Percentiles rank a stretch among this genome's conserved stretches.
phyloP scores from a whole-genome alignment of 2,113 vertebrate genomes.

The Rhinoderma darwinii region DNA sequence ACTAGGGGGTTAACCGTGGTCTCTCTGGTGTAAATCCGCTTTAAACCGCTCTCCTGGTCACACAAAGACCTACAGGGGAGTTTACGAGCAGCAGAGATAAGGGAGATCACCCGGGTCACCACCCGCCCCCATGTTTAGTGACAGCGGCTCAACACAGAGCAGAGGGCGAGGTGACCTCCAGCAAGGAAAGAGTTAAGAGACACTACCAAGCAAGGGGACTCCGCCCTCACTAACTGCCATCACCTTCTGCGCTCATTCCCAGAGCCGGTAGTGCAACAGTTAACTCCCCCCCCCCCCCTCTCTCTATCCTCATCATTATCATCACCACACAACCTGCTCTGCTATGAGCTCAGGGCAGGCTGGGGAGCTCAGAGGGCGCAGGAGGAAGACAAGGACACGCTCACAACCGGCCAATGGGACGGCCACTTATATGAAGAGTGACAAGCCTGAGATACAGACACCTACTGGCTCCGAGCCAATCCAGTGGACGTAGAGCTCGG shows the following conservation, averaged over 20 bases:
- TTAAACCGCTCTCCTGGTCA: neutral
- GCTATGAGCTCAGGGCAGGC: constrained; percentile 27
- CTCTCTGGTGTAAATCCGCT: neutral
- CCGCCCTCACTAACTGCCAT: neutral
- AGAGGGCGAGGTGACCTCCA: too few relatives aligned
- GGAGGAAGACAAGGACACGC: constrained; percentile 41
- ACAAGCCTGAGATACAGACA: constrained; percentile 13
- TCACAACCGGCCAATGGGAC: constrained; percentile 22
- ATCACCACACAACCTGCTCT: constrained; percentile 45
- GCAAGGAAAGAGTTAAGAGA: neutral
- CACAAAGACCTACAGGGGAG: constrained; percentile 29
- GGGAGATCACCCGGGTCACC: neutral
- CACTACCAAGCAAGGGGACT: too few relatives aligned
- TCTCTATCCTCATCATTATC: neutral
- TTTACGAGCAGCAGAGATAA: neutral
- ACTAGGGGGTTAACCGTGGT: constrained; percentile 29
- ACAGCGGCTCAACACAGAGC: neutral
- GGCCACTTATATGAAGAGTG: constrained; percentile 10
- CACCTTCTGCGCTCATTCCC: neutral
- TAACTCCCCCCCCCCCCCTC: constrained; percentile 17
- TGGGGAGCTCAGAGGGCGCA: constrained; percentile 34
- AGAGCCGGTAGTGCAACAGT: neutral
- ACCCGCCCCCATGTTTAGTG: neutral
- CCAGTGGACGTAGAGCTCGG: constrained; percentile 26
- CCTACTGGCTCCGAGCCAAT: constrained; percentile 40